Percentiles rank a stretch among this genome's conserved stretches.
phyloP scores from a whole-genome alignment of 1,140 invertebrate genomes.

The Linepithema humile region DNA sequence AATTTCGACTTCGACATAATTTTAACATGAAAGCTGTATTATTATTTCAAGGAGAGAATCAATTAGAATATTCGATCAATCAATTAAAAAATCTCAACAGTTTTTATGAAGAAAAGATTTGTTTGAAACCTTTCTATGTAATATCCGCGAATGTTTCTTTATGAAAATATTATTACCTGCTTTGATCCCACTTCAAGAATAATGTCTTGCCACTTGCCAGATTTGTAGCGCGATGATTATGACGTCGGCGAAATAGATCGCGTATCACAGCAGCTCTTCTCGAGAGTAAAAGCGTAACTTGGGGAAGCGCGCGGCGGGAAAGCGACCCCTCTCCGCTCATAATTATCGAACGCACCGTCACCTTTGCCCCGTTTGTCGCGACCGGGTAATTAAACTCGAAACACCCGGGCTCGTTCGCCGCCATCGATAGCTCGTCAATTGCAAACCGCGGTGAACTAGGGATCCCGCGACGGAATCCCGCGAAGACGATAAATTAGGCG shows the following conservation, averaged over 20 bases:
- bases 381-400: slow-evolving; percentile 63
- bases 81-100: no score
- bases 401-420: slow-evolving; percentile 39
- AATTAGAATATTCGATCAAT: no score
- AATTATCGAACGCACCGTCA: slow-evolving; percentile 54
- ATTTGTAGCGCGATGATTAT: slow-evolving; percentile 6
- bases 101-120: neutral
- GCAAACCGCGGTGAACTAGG: slow-evolving; percentile 61
- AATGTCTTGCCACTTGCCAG: neutral
- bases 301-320: neutral
- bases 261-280: slow-evolving; percentile 24
- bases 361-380: slow-evolving; percentile 35
- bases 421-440: slow-evolving; percentile 60
- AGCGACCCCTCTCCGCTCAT: neutral
- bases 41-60: neutral
- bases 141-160: neutral
- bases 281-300: slow-evolving; percentile 41
- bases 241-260: slow-evolving; percentile 10
- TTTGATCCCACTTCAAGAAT: neutral
- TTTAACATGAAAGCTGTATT: neutral
- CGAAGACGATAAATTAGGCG: slow-evolving; percentile 61
- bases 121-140: neutral
- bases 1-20: neutral
- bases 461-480: slow-evolving; percentile 51
- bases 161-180: neutral